A percentile compares a stretch with the other conserved stretches of the same genome.
These are phyloP conservation scores for Campoletis sonorensis DNA, from an alignment of 1,140 invertebrate genomes.

Conservation along the genomic window DNA sequence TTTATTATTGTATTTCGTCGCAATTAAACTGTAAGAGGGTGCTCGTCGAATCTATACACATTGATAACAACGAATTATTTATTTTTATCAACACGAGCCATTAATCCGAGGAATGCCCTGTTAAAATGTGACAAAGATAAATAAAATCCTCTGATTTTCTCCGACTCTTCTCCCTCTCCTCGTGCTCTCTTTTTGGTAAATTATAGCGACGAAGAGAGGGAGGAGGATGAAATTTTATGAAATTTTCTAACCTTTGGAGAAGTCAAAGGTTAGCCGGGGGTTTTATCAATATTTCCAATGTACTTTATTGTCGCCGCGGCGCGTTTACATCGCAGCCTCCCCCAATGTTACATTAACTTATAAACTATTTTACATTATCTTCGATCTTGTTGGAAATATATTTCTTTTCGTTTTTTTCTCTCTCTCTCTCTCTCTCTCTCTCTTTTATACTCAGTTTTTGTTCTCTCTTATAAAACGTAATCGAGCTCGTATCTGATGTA, in stretches of 20 bases:
- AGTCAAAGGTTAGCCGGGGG: not conserved
- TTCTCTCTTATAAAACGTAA: constrained; percentile 88
- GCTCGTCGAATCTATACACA: constrained; percentile 24
- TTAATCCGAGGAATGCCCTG: constrained; percentile 12
- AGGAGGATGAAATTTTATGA: too few species aligned
- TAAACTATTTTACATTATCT: not conserved
- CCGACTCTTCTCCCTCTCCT: not conserved
- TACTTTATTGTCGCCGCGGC: not conserved
- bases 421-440: not conserved
- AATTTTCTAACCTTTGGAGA: not conserved
- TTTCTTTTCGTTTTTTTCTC: not conserved
- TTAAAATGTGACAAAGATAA: constrained; percentile 12
- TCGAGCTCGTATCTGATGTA: constrained; percentile 98
- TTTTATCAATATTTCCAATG: not conserved
- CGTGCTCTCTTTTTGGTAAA: not conserved
- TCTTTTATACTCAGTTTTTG: not conserved
- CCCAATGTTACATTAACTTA: not conserved
- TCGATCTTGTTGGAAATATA: not conserved
- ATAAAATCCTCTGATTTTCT: constrained; percentile 2
- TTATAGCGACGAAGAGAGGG: too few species aligned
- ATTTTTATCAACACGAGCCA: not conserved
- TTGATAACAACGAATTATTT: constrained; percentile 1
- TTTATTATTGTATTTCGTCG: not conserved
- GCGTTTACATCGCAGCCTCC: not conserved
- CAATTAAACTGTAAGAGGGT: not conserved